Percentiles rank a stretch among this genome's conserved stretches.
Conservation (phyloP, 2,888 invertebrate species). For the Aleiodes leptofemur region DNA sequence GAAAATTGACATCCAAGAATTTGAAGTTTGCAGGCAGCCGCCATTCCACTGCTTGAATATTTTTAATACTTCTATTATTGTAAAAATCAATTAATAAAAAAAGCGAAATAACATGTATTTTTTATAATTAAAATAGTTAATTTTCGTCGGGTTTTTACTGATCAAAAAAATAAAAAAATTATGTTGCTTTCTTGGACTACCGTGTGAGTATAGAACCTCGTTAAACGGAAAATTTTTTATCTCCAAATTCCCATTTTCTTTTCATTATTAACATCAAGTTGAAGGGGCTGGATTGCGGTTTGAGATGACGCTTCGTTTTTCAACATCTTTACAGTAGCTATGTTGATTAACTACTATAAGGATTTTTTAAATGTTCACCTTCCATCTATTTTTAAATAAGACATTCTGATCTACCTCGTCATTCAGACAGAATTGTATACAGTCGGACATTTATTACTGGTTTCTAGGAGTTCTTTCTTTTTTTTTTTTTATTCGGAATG, state of each 20-base stretch:
- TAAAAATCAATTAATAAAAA: no score
- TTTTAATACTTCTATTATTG: no score
- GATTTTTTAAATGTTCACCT: constrained; percentile 9
- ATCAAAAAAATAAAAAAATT: no score
- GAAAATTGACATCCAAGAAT: no score
- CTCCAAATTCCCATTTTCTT: not conserved
- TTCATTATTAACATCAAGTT: constrained; percentile 21
- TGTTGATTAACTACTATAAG: constrained; percentile 22
- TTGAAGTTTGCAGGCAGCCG: no score
- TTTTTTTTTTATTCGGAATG: constrained; percentile 42
- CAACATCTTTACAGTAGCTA: constrained; percentile 12
- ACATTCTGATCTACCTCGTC: constrained; percentile 23
- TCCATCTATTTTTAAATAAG: constrained; percentile 37
- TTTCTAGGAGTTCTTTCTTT: not conserved
- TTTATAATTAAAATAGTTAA: no score
- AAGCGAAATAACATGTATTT: no score
- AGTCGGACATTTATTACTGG: constrained; percentile 50
- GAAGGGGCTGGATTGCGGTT: constrained; percentile 38
- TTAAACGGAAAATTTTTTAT: not conserved
- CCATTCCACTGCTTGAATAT: no score
- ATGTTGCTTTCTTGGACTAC: no score
- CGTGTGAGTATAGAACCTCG: no score
- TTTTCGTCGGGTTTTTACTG: no score
- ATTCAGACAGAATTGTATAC: constrained; percentile 8
- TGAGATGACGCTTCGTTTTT: constrained; percentile 12